phyloP scores from a whole-genome alignment of 1,140 invertebrate genomes.

The Planococcus citri region DNA sequence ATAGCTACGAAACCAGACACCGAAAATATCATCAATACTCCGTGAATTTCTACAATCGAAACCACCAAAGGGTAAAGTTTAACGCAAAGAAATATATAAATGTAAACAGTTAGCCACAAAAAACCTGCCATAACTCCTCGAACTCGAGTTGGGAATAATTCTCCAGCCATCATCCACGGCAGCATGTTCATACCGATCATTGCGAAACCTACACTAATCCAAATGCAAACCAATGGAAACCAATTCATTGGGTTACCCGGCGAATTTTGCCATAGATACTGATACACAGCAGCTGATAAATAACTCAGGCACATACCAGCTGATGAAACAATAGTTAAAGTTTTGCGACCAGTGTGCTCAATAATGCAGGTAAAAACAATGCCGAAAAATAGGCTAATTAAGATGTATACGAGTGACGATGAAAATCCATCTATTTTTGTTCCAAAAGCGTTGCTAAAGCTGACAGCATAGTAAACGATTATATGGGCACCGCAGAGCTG shows the following conservation, averaged over 20 bases:
- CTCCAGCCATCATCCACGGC: slow-evolving; percentile 61
- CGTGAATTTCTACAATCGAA: slow-evolving; percentile 44
- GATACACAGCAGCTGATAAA: background rate
- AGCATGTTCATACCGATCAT: slow-evolving; percentile 59
- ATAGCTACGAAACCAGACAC: slow-evolving; percentile 57
- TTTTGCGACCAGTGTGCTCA: background rate
- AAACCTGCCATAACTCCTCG: slow-evolving; percentile 52
- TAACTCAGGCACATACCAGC: background rate
- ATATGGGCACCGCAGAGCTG: background rate
- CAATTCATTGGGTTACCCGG: slow-evolving; percentile 37
- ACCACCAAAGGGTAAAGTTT: slow-evolving; percentile 53
- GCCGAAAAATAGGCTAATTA: background rate
- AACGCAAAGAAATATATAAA: slow-evolving; percentile 53
- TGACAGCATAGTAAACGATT: background rate
- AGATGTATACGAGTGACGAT: background rate
- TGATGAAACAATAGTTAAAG: background rate
- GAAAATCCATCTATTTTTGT: background rate
- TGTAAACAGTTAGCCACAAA: slow-evolving; percentile 51
- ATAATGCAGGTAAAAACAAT: background rate
- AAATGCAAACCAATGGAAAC: slow-evolving; percentile 47
- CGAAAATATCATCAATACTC: slow-evolving; percentile 26
- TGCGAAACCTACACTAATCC: slow-evolving; percentile 52
- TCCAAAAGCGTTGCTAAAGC: background rate
- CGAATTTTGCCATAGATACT: slow-evolving; percentile 32
- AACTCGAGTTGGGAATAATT: slow-evolving; percentile 54